phyloP scores from a whole-genome alignment of 2,888 invertebrate species.

The Mactromeris polynyma region DNA sequence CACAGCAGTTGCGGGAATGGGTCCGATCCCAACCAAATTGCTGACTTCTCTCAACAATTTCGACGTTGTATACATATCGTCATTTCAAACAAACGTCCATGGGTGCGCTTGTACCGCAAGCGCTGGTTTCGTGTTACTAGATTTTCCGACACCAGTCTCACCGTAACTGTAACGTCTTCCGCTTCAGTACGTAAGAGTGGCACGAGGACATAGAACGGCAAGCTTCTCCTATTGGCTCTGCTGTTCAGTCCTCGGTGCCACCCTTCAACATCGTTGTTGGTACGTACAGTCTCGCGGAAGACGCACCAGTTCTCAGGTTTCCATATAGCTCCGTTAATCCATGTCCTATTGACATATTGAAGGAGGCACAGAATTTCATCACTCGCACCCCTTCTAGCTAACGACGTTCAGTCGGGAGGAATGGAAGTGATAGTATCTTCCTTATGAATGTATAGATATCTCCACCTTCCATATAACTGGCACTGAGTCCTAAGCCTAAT shows the following conservation, averaged over 20 bases:
- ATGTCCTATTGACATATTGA: neutral
- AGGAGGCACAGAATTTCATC: neutral
- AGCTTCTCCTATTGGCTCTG: neutral
- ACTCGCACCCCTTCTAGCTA: neutral
- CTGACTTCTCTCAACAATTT: conserved; percentile 1
- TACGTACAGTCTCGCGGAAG: neutral
- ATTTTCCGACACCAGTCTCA: neutral
- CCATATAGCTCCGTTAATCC: neutral
- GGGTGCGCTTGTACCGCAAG: neutral
- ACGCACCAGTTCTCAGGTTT: neutral
- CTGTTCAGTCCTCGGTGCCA: conserved; percentile 33
- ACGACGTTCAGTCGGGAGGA: conserved; percentile 39
- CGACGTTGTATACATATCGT: neutral
- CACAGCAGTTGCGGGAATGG: neutral
- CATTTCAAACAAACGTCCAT: neutral
- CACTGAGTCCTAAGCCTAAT: conserved; percentile 20
- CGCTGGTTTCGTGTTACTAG: neutral
- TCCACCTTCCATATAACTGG: conserved; percentile 44
- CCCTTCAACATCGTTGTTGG: conserved; percentile 46
- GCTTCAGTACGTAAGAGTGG: conserved; percentile 11
- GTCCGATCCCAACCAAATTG: conserved; percentile 5
- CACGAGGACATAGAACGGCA: conserved; percentile 34
- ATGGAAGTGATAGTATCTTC: conserved; percentile 45
- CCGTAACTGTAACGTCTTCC: neutral
- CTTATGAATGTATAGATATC: conserved; percentile 34